These are phyloP conservation scores for Drosophila borealis DNA, from an alignment of 2,888 invertebrate genomes.

Conservation along the genomic window DNA sequence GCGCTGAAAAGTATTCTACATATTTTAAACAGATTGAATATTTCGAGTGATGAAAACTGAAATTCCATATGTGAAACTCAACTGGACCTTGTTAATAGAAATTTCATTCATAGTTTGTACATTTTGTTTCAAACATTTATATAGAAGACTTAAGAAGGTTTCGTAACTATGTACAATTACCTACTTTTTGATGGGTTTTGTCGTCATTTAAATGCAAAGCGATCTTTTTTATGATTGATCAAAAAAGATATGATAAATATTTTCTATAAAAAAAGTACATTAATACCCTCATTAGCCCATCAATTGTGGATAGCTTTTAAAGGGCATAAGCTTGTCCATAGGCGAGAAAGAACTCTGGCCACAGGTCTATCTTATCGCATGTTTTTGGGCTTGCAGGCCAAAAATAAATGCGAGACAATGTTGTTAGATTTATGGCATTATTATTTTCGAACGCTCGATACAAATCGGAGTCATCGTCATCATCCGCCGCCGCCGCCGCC, in stretches of 20 bases:
- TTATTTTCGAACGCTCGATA: background rate
- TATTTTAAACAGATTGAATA: background rate
- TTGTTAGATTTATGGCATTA: conserved; percentile 48
- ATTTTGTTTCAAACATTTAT: too few species aligned
- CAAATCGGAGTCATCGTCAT: conserved; percentile 8
- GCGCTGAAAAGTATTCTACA: conserved; percentile 28
- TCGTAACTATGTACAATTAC: too few species aligned
- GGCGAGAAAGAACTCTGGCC: conserved; percentile 1
- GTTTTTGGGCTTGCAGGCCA: conserved; percentile 16
- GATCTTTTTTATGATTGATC: too few species aligned
- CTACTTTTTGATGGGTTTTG: too few species aligned
- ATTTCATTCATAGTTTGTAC: too few species aligned
- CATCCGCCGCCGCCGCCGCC: conserved; percentile 15
- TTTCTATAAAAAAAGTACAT: too few species aligned
- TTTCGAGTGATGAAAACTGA: too few species aligned
- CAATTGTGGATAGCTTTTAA: conserved; percentile 1
- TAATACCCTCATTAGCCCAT: conserved; percentile 4
- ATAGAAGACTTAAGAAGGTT: too few species aligned
- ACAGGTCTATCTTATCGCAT: conserved; percentile 48
- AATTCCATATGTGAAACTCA: background rate
- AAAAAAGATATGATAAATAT: too few species aligned
- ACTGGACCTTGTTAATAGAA: too few species aligned
- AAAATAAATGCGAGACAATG: conserved; percentile 19
- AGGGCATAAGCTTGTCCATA: conserved; percentile 33
- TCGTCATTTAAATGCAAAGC: too few species aligned